Conservation (phyloP, 2,797 vertebrate species). For the Eupleurogrammus muticus region DNA sequence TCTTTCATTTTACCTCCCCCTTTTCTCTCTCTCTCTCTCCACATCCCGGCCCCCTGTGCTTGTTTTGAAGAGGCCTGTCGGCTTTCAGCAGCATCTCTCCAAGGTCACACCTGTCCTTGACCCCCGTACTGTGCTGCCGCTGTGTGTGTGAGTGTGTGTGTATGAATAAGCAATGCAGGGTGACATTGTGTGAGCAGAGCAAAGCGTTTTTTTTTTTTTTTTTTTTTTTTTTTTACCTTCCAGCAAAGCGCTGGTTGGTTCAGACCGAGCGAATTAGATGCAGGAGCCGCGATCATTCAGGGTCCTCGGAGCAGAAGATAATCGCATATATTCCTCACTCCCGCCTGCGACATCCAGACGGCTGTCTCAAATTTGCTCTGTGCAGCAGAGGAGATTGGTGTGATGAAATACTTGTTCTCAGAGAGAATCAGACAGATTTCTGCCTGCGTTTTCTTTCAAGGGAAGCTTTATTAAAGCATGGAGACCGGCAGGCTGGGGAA, state of each 20-base stretch:
- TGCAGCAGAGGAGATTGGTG: neutral
- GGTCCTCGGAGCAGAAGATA: constrained; percentile 46
- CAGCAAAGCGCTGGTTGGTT: constrained; percentile 30
- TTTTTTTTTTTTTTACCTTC: constrained; percentile 35
- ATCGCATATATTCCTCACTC: constrained; percentile 57
- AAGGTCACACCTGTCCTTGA: constrained; percentile 68
- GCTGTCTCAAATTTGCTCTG: constrained; percentile 31
- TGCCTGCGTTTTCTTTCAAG: neutral
- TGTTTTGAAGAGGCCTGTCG: constrained; percentile 62
- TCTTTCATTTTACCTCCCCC: constrained; percentile 49
- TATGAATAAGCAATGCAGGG: constrained; percentile 58
- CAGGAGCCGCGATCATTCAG: constrained; percentile 44
- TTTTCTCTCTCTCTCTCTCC: constrained; percentile 4
- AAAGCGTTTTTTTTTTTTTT: constrained; percentile 22
- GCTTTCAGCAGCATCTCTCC: constrained; percentile 54
- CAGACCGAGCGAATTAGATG: constrained; percentile 9
- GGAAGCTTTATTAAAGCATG: neutral
- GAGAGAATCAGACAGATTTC: constrained; percentile 6
- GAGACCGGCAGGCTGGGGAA: too few relatives aligned
- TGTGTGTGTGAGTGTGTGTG: constrained; percentile 11
- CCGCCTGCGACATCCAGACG: constrained; percentile 48
- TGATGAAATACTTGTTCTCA: constrained; percentile 21
- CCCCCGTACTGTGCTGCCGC: constrained; percentile 54
- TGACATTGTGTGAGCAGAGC: constrained; percentile 47
- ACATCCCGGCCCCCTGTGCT: constrained; percentile 37